phyloP scores from a whole-genome alignment of 2,797 vertebrate genomes.

The Kryptopterus vitreolus region DNA sequence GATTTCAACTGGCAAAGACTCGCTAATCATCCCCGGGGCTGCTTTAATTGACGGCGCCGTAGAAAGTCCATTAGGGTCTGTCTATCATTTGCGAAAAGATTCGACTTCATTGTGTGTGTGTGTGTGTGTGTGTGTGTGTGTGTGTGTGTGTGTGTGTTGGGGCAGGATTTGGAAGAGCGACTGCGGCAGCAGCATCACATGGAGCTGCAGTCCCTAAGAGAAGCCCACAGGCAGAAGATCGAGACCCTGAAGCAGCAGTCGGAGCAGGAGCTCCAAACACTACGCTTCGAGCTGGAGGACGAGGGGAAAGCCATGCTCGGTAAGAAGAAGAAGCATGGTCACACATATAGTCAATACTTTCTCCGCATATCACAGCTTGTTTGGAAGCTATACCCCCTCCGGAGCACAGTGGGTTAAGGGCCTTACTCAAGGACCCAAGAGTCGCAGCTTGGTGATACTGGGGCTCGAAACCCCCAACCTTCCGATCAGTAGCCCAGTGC shows the following conservation, averaged over 20 bases:
- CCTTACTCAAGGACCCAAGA: too few species aligned
- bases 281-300: constrained; percentile 95
- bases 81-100: background rate
- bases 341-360: too few species aligned
- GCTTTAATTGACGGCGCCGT: background rate
- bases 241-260: constrained; percentile 93
- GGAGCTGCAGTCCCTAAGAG: constrained; percentile 89
- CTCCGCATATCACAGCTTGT: too few species aligned
- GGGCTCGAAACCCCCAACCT: too few species aligned
- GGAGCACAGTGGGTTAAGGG: background rate
- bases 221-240: constrained; percentile 91
- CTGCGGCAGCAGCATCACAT: constrained; percentile 89
- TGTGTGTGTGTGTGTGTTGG: constrained; percentile 44
- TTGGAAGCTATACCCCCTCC: too few species aligned
- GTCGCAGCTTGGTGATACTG: too few species aligned
- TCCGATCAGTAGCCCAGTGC: too few species aligned
- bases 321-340: too few species aligned
- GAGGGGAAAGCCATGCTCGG: constrained; percentile 98
- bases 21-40: constrained; percentile 45
- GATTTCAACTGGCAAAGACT: constrained; percentile 10
- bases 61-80: background rate
- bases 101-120: background rate
- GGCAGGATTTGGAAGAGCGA: constrained; percentile 88
- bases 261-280: constrained; percentile 94
- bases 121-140: constrained; percentile 6